These are phyloP conservation scores for Forbesichthys papilliferus DNA, from an alignment of 2,113 vertebrate genomes.

Conservation along the genomic window DNA sequence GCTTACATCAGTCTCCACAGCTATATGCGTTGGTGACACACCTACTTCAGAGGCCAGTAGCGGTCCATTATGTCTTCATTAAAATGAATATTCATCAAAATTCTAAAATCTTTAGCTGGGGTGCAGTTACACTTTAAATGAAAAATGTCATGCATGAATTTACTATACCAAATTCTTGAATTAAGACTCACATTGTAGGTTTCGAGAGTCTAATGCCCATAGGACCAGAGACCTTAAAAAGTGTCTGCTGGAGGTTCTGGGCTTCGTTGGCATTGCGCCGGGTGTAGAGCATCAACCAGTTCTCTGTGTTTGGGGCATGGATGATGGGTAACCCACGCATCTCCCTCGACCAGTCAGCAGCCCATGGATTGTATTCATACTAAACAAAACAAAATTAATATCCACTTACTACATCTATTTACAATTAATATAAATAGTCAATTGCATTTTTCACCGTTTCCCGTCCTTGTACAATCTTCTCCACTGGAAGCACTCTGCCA, in stretches of 20 bases:
- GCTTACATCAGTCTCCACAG: too few relatives aligned
- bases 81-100: too few relatives aligned
- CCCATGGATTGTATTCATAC: constrained; percentile 84
- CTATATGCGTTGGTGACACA: too few relatives aligned
- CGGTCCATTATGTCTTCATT: too few relatives aligned
- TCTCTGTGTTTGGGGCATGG: constrained; percentile 74
- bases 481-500: constrained; percentile 84
- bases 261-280: constrained; percentile 79
- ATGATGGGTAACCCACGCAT: constrained; percentile 82
- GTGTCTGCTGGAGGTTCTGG: constrained; percentile 80
- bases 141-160: too few relatives aligned
- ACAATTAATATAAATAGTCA: background rate
- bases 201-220: constrained; percentile 83
- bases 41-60: too few relatives aligned
- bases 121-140: too few relatives aligned
- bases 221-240: constrained; percentile 81
- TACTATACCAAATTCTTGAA: background rate
- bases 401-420: background rate
- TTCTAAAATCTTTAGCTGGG: too few relatives aligned
- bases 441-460: constrained; percentile 68
- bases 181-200: constrained; percentile 79
- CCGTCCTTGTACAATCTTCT: constrained; percentile 85
- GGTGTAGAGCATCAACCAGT: constrained; percentile 85
- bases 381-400: constrained; percentile 56
- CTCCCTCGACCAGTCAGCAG: constrained; percentile 89